Evolutionary conservation across 2,797 vertebrate genomes (phyloP).

Genomic region (Meriones psammophilus): DNA sequence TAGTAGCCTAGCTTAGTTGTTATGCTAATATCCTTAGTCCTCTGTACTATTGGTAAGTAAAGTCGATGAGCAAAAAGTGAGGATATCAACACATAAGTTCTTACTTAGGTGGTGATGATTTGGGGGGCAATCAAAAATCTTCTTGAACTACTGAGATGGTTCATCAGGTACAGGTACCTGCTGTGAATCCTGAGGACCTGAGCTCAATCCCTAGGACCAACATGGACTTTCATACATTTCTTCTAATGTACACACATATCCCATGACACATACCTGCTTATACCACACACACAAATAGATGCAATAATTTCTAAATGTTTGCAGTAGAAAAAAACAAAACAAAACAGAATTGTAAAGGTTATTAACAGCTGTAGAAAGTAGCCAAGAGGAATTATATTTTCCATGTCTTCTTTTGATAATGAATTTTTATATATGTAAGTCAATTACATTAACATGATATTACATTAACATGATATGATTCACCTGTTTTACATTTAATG

Average conservation of each 20-base stretch:
- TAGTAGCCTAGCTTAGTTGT: no score
- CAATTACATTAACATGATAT: not conserved
- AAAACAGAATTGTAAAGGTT: slow-evolving; percentile 35
- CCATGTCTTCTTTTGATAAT: slow-evolving; percentile 32
- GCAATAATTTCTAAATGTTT: slow-evolving; percentile 33
- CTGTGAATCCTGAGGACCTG: not conserved
- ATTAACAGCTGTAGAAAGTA: slow-evolving; percentile 62
- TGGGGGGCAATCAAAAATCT: not conserved
- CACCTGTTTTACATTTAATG: not conserved
- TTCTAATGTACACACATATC: not conserved
- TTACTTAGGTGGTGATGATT: slow-evolving; percentile 48
- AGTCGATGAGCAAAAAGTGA: slow-evolving; percentile 57
- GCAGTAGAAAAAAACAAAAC: slow-evolving; percentile 66
- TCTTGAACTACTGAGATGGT: not conserved
- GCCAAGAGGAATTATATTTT: slow-evolving; percentile 47
- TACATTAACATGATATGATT: not conserved
- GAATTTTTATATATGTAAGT: slow-evolving; percentile 60
- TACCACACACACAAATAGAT: no score
- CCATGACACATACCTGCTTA: not conserved
- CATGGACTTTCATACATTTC: not conserved
- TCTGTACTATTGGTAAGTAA: slow-evolving; percentile 55
- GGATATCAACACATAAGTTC: not conserved
- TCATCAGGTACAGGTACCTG: not conserved
- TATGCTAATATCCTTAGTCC: not conserved
- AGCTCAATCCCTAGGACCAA: not conserved